A percentile compares a stretch with the other conserved stretches of the same genome.
These are phyloP conservation scores for Lasioglossum villosulum DNA, from an alignment of 2,888 invertebrate species.

Conservation along the genomic window DNA sequence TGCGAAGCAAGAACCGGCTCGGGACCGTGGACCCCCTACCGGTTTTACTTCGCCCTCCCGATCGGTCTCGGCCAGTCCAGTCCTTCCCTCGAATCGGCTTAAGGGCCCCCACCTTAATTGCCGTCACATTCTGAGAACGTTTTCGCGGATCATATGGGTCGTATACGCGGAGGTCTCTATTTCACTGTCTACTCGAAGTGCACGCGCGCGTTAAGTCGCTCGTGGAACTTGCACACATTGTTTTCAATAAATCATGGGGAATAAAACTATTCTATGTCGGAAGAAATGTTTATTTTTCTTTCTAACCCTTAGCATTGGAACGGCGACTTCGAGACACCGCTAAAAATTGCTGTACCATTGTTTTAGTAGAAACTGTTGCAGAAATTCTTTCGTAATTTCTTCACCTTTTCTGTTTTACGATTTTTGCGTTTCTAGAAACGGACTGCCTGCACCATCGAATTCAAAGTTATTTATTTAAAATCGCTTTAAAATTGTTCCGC, in stretches of 20 bases:
- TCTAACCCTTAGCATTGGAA: too few species aligned
- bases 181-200: not conserved
- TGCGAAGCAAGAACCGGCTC: conserved; percentile 80
- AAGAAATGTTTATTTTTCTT: too few species aligned
- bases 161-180: not conserved
- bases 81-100: conserved; percentile 54
- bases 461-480: too few species aligned
- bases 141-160: conserved; percentile 21
- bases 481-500: not conserved
- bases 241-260: too few species aligned
- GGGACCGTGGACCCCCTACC: conserved; percentile 78
- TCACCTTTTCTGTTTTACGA: too few species aligned
- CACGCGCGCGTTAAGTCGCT: not conserved
- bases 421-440: too few species aligned
- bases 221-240: not conserved
- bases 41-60: conserved; percentile 76
- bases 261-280: too few species aligned
- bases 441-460: too few species aligned
- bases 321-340: too few species aligned
- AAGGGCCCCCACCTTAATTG: conserved; percentile 66
- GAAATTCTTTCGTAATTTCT: too few species aligned
- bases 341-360: too few species aligned
- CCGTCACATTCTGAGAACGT: conserved; percentile 61
- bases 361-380: too few species aligned
- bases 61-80: conserved; percentile 54